These are phyloP conservation scores for Fregetta grallaria DNA, from an alignment of 2,113 vertebrate species.

Conservation along the genomic window DNA sequence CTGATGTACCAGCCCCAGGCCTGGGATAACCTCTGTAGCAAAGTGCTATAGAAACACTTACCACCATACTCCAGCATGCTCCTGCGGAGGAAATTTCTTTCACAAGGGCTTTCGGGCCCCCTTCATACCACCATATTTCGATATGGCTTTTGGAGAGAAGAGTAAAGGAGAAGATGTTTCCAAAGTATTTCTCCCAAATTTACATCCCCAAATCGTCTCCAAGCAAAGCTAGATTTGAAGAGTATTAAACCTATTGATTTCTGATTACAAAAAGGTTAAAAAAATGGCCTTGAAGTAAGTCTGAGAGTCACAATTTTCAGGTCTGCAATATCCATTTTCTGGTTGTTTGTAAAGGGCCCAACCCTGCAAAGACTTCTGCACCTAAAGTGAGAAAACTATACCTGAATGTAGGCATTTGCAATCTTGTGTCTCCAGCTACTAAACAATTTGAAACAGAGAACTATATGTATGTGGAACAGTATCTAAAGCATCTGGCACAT, in stretches of 20 bases:
- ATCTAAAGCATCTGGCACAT: not conserved
- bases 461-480: not conserved
- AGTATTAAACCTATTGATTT: not conserved
- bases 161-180: not conserved
- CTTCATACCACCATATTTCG: not conserved
- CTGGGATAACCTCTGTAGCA: not conserved
- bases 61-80: not conserved
- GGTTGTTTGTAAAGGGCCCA: not conserved
- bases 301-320: not conserved
- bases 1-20: no score
- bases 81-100: not conserved
- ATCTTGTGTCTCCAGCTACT: not conserved
- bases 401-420: not conserved
- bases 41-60: not conserved
- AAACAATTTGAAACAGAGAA: not conserved
- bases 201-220: not conserved
- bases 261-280: not conserved
- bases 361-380: not conserved
- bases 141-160: not conserved
- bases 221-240: not conserved
- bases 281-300: not conserved
- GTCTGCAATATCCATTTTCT: not conserved
- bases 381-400: not conserved
- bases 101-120: not conserved
- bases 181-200: not conserved